These are phyloP conservation scores for Diorhabda sublineata DNA, from an alignment of 1,140 invertebrate species.

Conservation along the genomic window DNA sequence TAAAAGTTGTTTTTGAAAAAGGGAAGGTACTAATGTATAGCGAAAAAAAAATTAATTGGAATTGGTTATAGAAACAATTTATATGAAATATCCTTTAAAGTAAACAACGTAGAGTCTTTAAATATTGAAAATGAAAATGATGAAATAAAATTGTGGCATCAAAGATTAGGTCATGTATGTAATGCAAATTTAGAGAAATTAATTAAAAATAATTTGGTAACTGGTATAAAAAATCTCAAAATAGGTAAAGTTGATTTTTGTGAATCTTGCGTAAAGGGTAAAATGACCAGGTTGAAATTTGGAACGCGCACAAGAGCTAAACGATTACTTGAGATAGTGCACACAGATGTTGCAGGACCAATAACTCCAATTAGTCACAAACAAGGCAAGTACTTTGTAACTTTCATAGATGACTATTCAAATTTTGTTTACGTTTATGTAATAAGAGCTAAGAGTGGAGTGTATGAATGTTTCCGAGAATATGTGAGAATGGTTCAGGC, in stretches of 20 bases:
- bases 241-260: conserved; percentile 24
- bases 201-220: conserved; percentile 1
- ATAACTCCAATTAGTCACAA: conserved; percentile 37
- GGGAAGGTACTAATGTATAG: not conserved
- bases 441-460: not conserved
- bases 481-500: not conserved
- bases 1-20: not conserved
- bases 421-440: conserved; percentile 24
- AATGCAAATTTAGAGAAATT: conserved; percentile 20
- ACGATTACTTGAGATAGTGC: conserved; percentile 16
- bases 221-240: conserved; percentile 6
- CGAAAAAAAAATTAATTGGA: not conserved
- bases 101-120: not conserved
- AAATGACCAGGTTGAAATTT: conserved; percentile 34
- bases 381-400: conserved; percentile 41
- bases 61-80: too few species aligned
- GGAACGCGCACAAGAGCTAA: conserved; percentile 26
- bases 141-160: conserved; percentile 17
- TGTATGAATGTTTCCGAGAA: conserved; percentile 19
- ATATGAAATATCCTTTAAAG: too few species aligned
- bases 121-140: not conserved
- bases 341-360: not conserved
- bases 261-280: conserved; percentile 33
- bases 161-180: conserved; percentile 26
- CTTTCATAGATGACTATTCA: conserved; percentile 32